Base-by-base conservation (phyloP, 2,888 invertebrate genomes). In the Anorthoa munda region DNA sequence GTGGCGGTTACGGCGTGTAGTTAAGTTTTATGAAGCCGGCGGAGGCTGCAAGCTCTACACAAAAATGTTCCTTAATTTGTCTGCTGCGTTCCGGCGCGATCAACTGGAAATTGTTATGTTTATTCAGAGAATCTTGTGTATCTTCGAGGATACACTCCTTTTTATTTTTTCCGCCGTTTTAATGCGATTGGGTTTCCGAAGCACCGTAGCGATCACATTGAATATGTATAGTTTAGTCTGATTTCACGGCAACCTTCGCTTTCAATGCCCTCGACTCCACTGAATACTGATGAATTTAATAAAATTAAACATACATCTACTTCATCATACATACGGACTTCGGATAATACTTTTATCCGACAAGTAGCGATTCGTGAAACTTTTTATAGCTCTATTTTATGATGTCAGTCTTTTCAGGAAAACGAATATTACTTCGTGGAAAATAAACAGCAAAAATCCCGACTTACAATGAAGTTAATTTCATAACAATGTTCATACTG, bases 1-100 rank as follows among this genome's bases (percentile, higher is more conserved):
- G 96, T 95, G 93, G 94, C 92, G 93, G 95, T 95, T 95, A 95
- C 95, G 93, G 93, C 92, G 92, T 91, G 93, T 93, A 94, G 94
- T 96, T 96, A 95, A 95, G 95, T 95, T 96, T 96, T 96, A 96
- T 95, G 95, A 91, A 90, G 91, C 92, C 90, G 84, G 90, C 90
- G 88, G 90, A 91, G 90, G 90, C 88, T 91, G 92, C 90, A 93
- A 91, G 92, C 90, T 89, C 87, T 83, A 87, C 86, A 93, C 93
- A 95, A 96, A 95, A 95, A 96, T 94, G 92, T 91, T 93, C 93
- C 94, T 94, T 95, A 95, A 96, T 96, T 95, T 95, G 94, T 95
- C 94, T 93, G 88, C 88, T 86, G 89, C 90, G 90, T 89, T 93
- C 89, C 84, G 88, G 92, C 90, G 93, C 93, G 94, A 94, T 95